A percentile compares a stretch with the other conserved stretches of the same genome.
phyloP scores from a whole-genome alignment of 2,888 invertebrate genomes.

The Rhagophthalmus giganteus region DNA sequence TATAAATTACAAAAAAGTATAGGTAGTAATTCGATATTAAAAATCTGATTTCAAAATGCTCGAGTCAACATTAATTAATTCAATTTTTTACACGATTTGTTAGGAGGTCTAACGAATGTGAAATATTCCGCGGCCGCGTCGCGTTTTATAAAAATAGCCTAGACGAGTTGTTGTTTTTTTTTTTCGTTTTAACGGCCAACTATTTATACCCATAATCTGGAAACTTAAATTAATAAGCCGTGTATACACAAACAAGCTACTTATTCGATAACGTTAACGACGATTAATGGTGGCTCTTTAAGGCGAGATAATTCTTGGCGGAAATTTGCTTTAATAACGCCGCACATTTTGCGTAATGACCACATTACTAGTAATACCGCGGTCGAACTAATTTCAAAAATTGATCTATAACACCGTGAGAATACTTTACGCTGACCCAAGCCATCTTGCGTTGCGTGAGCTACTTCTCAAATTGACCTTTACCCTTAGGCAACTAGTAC shows the following conservation, averaged over 20 bases:
- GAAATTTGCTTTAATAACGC: conserved; percentile 5
- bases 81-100: not conserved
- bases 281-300: conserved; percentile 4
- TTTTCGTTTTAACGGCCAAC: not conserved
- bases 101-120: not conserved
- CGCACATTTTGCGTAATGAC: conserved; percentile 13
- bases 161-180: too few species aligned
- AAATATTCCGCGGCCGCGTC: too few species aligned
- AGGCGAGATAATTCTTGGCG: conserved; percentile 6
- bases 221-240: too few species aligned
- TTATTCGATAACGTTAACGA: not conserved
- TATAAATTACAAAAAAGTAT: not conserved
- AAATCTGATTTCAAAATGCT: not conserved
- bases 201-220: too few species aligned
- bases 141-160: too few species aligned
- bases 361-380: conserved; percentile 6
- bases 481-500: conserved; percentile 37
- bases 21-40: not conserved
- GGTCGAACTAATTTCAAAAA: conserved; percentile 16
- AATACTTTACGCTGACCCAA: conserved; percentile 28
- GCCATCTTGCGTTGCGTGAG: conserved; percentile 17
- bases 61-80: not conserved
- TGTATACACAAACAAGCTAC: not conserved
- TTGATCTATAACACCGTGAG: conserved; percentile 32
- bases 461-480: conserved; percentile 33